Base-by-base conservation (phyloP, 2,797 vertebrate species). In the Aulostomus chinensis region DNA sequence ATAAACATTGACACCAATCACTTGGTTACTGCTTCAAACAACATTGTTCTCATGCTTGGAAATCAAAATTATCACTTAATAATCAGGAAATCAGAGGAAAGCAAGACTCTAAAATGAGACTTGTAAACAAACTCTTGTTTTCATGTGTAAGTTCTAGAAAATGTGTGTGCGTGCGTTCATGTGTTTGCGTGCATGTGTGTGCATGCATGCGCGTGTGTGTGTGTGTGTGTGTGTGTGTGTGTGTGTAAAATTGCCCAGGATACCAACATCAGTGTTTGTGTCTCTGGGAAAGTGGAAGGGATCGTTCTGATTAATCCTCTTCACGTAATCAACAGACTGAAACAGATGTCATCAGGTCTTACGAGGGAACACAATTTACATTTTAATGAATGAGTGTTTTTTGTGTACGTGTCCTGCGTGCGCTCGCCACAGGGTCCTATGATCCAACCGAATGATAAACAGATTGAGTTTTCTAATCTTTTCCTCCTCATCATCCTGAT, bases 311-410 rank as follows among this genome's bases (percentile, higher is more conserved):
- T 78, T 81, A 79, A 73, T 59, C 68, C 43, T 43, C 56, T 61
- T 37, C 30, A 54, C 36, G 49, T 49, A 80, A 76, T 82, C 58
- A 80, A 38, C 71, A 58, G 57, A 61, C 32, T 28, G 54, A 11
- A 81, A 55, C 78, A 83, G 78, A 74, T 83, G 78, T 63, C 62
- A 30, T 48, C 53, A 76, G 55, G 72, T 76, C 73, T 80, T 69
- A 72, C 58, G 9, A 7, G 29, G 20, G 38, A 65, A 31, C 37
- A 50, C 33, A 53, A 58, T 38, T 43, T 40, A 13, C n/a, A 41
- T 40, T 69, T 65, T 68, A 68, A 72, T 70, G 53, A 71, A 57
- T 51, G 40, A 31, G 32, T 36, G 29, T 34, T 18, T 13, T 21
- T 7, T 15, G 9, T 46, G 10, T 36, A 9, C 10, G 7, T 51